Percentiles rank a stretch among this genome's conserved stretches.
phyloP scores from a whole-genome alignment of 2,888 invertebrate genomes.

The Eilema sororculum region DNA sequence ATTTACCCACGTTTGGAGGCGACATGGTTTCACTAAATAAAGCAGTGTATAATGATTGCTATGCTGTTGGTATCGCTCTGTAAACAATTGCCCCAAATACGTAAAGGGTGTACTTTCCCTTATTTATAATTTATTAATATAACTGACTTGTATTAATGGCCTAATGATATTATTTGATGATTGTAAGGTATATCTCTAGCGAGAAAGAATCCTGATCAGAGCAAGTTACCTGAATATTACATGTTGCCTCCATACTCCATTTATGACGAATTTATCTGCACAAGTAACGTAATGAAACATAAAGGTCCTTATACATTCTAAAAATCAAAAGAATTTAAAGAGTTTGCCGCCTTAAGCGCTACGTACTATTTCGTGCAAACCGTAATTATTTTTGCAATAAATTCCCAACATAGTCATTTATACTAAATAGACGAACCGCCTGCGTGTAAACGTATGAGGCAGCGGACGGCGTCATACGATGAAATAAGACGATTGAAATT shows the following conservation, averaged over 20 bases:
- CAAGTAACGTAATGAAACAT: conserved; percentile 10
- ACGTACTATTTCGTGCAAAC: too few species aligned
- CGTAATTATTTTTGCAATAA: too few species aligned
- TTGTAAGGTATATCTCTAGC: neutral
- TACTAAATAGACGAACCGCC: too few species aligned
- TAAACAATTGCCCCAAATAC: too few species aligned
- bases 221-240: neutral
- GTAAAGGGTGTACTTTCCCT: neutral
- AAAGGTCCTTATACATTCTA: conserved; percentile 1
- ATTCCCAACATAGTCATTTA: too few species aligned
- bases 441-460: too few species aligned
- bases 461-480: too few species aligned
- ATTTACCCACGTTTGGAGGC: conserved; percentile 21
- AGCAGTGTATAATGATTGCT: neutral
- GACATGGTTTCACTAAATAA: neutral
- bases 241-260: conserved; percentile 6
- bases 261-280: conserved; percentile 10
- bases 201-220: neutral
- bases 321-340: neutral
- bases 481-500: too few species aligned
- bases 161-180: neutral
- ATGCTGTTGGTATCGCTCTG: neutral
- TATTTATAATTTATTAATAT: neutral
- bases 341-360: too few species aligned
- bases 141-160: neutral